Conservation (phyloP, 2,113 vertebrate species). For the Miniopterus natalensis region DNA sequence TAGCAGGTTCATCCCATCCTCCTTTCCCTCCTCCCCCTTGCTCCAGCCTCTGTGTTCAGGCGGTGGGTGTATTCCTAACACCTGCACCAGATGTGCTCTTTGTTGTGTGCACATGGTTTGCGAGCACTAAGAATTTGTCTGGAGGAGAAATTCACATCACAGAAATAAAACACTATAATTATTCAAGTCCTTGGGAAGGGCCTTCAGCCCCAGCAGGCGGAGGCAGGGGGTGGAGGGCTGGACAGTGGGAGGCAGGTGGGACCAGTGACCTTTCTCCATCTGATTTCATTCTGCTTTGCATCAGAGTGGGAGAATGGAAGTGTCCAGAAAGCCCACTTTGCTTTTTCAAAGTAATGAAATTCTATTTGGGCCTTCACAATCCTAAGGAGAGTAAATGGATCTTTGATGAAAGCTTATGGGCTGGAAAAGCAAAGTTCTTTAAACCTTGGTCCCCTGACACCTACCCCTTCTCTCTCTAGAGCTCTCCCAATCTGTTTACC, state of each 20-base stretch:
- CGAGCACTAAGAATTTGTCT: fast-evolving
- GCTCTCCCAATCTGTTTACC: background rate
- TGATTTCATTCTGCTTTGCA: background rate
- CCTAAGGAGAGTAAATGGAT: background rate
- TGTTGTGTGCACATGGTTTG: fast-evolving
- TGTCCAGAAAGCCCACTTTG: background rate
- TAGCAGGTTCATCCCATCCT: fast-evolving
- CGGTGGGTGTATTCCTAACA: fast-evolving
- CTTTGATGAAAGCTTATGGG: background rate
- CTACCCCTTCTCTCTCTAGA: background rate
- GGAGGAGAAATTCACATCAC: fast-evolving
- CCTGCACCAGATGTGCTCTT: fast-evolving
- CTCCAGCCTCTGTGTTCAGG: fast-evolving
- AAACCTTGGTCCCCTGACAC: background rate
- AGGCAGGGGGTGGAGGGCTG: background rate
- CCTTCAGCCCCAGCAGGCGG: too few species aligned
- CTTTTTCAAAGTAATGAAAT: background rate
- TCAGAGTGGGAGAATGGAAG: background rate
- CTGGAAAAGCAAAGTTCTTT: background rate
- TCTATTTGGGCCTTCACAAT: background rate
- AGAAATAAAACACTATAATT: fast-evolving
- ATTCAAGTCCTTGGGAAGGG: background rate
- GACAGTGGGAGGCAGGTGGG: fast-evolving
- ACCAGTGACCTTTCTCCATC: fast-evolving
- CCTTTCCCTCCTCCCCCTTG: fast-evolving